A percentile compares a stretch with the other conserved stretches of the same genome.
Evolutionary conservation across 2,888 invertebrate species (phyloP).

Genomic region (Listrodromus nycthemerus): DNA sequence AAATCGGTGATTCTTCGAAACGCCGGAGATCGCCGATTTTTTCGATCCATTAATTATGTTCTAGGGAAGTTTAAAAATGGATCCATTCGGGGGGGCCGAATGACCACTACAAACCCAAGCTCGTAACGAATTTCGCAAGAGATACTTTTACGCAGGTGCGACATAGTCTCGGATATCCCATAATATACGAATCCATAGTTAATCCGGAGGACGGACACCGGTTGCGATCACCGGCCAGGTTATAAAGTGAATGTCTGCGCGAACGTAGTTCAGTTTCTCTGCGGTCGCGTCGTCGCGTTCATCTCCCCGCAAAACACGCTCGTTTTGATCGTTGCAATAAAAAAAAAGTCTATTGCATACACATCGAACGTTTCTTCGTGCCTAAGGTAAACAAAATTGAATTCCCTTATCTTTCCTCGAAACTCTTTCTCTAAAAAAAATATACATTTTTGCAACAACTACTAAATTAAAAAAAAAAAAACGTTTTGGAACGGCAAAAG

Average conservation of each 20-base stretch:
- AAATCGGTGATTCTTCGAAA: background rate
- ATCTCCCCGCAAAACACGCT: slow-evolving; percentile 37
- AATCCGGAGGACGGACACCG: slow-evolving; percentile 10
- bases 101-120: background rate
- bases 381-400: background rate
- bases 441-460: background rate
- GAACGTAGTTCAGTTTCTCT: slow-evolving; percentile 74
- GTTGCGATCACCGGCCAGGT: slow-evolving; percentile 28
- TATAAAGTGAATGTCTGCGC: slow-evolving; percentile 77
- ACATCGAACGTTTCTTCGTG: background rate
- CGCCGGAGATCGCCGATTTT: background rate
- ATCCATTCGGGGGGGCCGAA: no score
- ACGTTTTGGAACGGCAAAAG: background rate
- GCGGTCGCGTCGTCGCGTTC: slow-evolving; percentile 67
- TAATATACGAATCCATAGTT: slow-evolving; percentile 35
- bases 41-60: slow-evolving; percentile 2
- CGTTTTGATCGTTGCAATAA: slow-evolving; percentile 22
- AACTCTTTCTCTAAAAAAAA: background rate
- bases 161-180: background rate
- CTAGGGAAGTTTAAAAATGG: background rate
- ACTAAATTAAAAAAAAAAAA: background rate
- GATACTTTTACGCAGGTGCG: background rate
- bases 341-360: background rate
- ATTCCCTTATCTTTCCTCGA: background rate
- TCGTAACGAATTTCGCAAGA: slow-evolving; percentile 6